These are phyloP conservation scores for Pyrgus malvae DNA, from an alignment of 2,888 invertebrate genomes.

Conservation along the genomic window DNA sequence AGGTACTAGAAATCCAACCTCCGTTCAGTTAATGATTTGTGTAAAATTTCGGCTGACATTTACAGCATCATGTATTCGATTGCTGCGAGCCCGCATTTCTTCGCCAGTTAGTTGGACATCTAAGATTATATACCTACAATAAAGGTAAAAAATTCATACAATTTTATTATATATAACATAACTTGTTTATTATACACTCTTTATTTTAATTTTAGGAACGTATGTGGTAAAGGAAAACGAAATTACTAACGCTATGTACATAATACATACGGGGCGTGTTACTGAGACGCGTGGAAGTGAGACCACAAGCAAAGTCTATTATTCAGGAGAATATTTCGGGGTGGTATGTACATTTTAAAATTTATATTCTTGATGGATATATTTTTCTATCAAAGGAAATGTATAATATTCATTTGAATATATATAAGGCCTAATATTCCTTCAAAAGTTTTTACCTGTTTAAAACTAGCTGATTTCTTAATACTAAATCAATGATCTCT, in stretches of 20 bases:
- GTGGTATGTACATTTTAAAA: slow-evolving; percentile 44
- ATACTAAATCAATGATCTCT: too few species aligned
- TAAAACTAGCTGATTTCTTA: too few species aligned
- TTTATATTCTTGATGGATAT: neutral
- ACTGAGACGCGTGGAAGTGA: slow-evolving; percentile 42
- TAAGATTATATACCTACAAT: slow-evolving; percentile 56
- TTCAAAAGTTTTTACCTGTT: too few species aligned
- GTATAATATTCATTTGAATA: too few species aligned
- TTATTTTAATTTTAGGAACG: slow-evolving; percentile 53
- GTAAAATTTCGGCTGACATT: too few species aligned
- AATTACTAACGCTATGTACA: slow-evolving; percentile 64
- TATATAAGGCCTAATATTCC: too few species aligned
- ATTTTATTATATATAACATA: too few species aligned
- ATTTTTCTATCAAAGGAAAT: too few species aligned
- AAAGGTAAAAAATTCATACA: slow-evolving; percentile 50
- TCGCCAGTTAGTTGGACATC: slow-evolving; percentile 60
- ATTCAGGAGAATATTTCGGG: slow-evolving; percentile 54
- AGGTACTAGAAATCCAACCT: too few species aligned
- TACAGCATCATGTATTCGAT: slow-evolving; percentile 57
- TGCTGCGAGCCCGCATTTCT: slow-evolving; percentile 62
- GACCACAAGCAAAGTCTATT: slow-evolving; percentile 39
- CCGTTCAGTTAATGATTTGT: too few species aligned
- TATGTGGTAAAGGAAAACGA: slow-evolving; percentile 63
- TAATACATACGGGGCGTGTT: slow-evolving; percentile 62
- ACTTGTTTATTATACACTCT: too few species aligned